These are phyloP conservation scores for Helarctos malayanus DNA, from an alignment of 2,797 vertebrate genomes.

Conservation along the genomic window DNA sequence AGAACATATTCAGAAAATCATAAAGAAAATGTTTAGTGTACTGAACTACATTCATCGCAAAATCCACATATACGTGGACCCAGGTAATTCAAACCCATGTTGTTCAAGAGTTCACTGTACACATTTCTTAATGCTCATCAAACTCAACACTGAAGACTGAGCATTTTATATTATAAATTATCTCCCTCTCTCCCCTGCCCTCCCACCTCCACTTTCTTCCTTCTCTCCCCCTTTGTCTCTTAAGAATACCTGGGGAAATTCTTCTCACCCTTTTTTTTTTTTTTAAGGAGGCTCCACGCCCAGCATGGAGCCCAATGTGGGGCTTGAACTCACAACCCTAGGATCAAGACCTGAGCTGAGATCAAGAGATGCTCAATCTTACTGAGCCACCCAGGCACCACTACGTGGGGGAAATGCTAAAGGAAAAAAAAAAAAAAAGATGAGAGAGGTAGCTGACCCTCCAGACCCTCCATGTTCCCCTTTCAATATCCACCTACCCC, in stretches of 20 bases:
- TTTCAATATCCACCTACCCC: too few relatives aligned
- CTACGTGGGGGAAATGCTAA: too few relatives aligned
- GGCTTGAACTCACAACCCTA: too few relatives aligned
- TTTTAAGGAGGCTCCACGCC: too few relatives aligned
- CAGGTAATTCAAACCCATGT: not conserved
- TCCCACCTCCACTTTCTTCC: too few relatives aligned
- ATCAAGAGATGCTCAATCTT: too few relatives aligned
- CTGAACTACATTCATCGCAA: not conserved
- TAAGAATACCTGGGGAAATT: not conserved
- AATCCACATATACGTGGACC: not conserved
- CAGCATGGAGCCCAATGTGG: too few relatives aligned
- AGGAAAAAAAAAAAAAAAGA: too few relatives aligned
- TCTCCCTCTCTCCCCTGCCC: not conserved
- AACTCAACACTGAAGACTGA: not conserved
- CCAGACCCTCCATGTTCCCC: not conserved
- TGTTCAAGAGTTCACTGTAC: not conserved
- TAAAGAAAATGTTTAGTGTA: not conserved
- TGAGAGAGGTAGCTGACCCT: too few relatives aligned
- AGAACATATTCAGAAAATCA: not conserved
- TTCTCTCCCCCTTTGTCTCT: not conserved
- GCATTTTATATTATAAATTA: not conserved
- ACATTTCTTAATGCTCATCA: not conserved
- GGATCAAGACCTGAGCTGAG: too few relatives aligned
- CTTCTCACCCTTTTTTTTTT: too few relatives aligned
- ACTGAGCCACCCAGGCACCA: too few relatives aligned